Base-by-base conservation (phyloP, 2,113 vertebrate genomes). In the Cathartes aura region DNA sequence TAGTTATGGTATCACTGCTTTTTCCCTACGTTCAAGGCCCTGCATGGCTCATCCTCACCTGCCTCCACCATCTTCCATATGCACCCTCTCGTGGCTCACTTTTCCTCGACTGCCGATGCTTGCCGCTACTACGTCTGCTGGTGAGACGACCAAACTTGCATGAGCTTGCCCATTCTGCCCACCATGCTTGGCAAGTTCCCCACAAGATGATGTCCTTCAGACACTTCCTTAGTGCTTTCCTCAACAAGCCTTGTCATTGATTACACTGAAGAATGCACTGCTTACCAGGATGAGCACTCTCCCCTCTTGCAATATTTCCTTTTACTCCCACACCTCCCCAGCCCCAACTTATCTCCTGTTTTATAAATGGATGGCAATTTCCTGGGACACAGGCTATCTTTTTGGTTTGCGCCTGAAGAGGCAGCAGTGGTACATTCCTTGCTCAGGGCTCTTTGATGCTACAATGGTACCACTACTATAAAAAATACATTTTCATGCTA, bases 111-210 rank as follows among this genome's bases (percentile, higher is more conserved):
- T n/a, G 12, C 21, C 2, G 3, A 3, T 23, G 27, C 12, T 68
- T 80, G 34, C 15, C 36, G 63, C 34, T 34, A 5, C 0, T 34
- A 5, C 0, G 0, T 56, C 40, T 71, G 34, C 50, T 74, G 62
- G 40, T 43, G 58, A 89, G 45, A 32, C 1, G 5, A 43, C 12
- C n/a, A 40, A 36, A 70, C 8, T 32, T 64, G 14, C 11, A 56
- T 6, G 16, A 6, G 18, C 30, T 30, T 58, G 38, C 13, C 40
- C 42, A 23, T 83, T 78, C 45, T 74, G 20, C 15, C 27, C 34
- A 74, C 22, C 8, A 11, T 0, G 0, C 24, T 23, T 40, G 50
- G 13, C 22, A 86, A 88, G 80, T 53, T 40, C 19, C 50, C 59
- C 67, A 12, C 16, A 29, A 56, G 26, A 26, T 8, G 11, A 59